These are phyloP conservation scores for Paedocypris micromegethes DNA, from an alignment of 2,797 vertebrate species.

Conservation along the genomic window DNA sequence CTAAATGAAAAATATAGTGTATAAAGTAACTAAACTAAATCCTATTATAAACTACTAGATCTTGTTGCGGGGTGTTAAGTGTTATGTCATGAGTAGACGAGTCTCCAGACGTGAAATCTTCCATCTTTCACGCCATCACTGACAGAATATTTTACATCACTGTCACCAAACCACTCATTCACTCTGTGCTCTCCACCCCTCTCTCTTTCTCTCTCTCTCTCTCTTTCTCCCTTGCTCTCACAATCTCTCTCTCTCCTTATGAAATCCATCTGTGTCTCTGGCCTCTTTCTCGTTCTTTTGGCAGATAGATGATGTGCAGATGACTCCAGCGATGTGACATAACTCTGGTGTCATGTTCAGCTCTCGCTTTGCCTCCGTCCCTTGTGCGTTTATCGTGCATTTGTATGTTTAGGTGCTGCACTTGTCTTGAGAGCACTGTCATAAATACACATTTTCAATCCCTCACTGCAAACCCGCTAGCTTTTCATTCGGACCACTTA, in stretches of 20 bases:
- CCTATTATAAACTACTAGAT: too few relatives aligned
- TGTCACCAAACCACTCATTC: neutral
- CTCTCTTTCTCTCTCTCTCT: slow-evolving; percentile 8
- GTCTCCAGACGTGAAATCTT: slow-evolving; percentile 12
- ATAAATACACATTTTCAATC: neutral
- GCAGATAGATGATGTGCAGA: slow-evolving; percentile 13
- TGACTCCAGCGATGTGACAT: neutral
- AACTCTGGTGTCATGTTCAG: slow-evolving; percentile 5
- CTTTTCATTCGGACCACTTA: neutral
- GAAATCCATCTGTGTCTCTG: slow-evolving; percentile 9
- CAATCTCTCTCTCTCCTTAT: neutral
- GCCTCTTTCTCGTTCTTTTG: neutral
- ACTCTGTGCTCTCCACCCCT: neutral
- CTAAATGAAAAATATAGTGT: too few relatives aligned
- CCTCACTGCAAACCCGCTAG: neutral
- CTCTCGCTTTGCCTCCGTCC: neutral
- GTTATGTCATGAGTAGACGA: slow-evolving; percentile 26
- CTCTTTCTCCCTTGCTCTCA: slow-evolving; percentile 15
- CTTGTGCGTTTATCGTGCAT: slow-evolving; percentile 7
- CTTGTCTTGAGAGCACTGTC: slow-evolving; percentile 1
- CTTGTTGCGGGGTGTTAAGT: neutral
- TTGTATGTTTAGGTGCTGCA: slow-evolving; percentile 7
- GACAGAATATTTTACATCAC: slow-evolving; percentile 34
- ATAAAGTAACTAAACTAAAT: too few relatives aligned
- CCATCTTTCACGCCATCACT: slow-evolving; percentile 4